phyloP scores from a whole-genome alignment of 2,888 invertebrate genomes.

The Heliconius ethilla region DNA sequence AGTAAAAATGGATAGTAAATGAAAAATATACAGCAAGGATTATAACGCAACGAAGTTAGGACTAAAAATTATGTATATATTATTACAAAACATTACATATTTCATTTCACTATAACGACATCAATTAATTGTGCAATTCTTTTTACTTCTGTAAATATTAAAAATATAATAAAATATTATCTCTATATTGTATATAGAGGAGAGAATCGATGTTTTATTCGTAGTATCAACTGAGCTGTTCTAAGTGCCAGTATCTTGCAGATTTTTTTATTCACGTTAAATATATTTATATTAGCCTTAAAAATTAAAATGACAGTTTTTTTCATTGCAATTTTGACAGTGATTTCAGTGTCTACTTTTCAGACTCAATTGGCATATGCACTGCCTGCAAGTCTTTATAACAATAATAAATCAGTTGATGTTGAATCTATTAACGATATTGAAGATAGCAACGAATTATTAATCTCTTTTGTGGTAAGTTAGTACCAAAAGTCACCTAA shows the following conservation, averaged over 20 bases:
- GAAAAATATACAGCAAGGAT: not conserved
- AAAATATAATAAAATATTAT: not conserved
- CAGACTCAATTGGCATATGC: not conserved
- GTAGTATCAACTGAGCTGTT: constrained; percentile 13
- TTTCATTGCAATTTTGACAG: constrained; percentile 3
- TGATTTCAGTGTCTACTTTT: constrained; percentile 11
- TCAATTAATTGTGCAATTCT: not conserved
- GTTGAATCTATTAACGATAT: constrained; percentile 8
- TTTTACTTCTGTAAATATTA: not conserved
- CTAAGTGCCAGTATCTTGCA: not conserved
- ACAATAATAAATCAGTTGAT: not conserved
- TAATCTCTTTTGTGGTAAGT: constrained; percentile 45
- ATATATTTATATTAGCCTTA: not conserved
- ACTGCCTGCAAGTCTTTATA: constrained; percentile 11
- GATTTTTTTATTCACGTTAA: not conserved
- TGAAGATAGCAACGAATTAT: constrained; percentile 34
- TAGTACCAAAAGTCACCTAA: too few relatives aligned
- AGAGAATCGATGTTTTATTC: not conserved
- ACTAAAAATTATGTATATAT: not conserved
- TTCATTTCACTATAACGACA: not conserved
- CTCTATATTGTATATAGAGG: not conserved
- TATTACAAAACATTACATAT: not conserved
- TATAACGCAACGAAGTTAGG: not conserved
- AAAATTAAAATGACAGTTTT: constrained; percentile 6
- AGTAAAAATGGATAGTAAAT: too few relatives aligned